Conservation (phyloP, 2,797 vertebrate species). For the Picus viridis region DNA sequence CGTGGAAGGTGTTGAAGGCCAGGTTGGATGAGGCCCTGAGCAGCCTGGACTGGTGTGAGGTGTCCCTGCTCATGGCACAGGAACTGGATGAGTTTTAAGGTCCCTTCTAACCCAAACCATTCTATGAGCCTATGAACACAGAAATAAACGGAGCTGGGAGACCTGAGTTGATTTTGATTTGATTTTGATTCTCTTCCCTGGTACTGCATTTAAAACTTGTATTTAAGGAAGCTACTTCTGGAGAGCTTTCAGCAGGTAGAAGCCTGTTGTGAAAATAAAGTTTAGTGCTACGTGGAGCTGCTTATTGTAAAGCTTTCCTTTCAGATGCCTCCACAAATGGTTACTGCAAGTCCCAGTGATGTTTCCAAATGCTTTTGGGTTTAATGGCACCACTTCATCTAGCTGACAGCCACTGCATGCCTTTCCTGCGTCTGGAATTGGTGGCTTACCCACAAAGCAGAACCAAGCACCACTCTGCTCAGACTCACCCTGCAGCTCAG, state of each 20-base stretch:
- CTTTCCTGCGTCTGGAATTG: background rate
- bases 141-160: background rate
- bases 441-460: background rate
- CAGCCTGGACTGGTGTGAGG: no score
- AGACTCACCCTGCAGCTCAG: background rate
- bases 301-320: background rate
- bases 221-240: background rate
- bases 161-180: background rate
- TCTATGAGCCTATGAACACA: no score
- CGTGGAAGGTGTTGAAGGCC: no score
- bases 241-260: background rate
- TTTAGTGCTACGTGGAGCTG: background rate
- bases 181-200: background rate
- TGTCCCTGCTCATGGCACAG: no score
- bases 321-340: background rate
- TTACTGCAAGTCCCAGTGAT: background rate
- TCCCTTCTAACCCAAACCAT: no score
- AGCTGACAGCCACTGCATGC: background rate
- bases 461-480: background rate
- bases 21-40: no score
- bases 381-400: background rate
- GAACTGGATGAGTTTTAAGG: no score
- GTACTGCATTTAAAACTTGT: background rate
- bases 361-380: background rate
- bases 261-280: background rate